Evolutionary conservation across 2,113 vertebrate species (phyloP), one percentile per base, ranked within the genome.

Genomic region (Falcunculus frontatus): DNA sequence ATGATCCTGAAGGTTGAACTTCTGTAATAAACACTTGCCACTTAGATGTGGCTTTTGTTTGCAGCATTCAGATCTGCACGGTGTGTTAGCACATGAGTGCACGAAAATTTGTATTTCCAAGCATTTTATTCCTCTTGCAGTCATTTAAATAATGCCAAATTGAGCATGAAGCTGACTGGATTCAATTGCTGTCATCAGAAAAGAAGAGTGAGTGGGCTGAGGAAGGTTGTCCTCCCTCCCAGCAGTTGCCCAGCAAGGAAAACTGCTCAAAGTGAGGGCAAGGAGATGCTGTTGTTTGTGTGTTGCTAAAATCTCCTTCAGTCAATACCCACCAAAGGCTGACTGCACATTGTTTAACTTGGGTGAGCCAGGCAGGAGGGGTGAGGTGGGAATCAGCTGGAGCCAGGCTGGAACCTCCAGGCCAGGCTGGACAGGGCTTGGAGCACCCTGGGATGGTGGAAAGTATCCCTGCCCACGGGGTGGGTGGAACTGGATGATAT

Each of bases 111-210:
- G 63, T 84, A 84, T 87, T 83, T 87, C 84, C 80, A 57, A 91
- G 79, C 79, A 44, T 86, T 96, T 94, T 79, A 60, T 94, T 93
- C 78, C 85, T 69, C 70, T 60, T 73, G 64, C 23, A 94, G 67
- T 68, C 37, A 89, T 96, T 94, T 87, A 81, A 93, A 92, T 96
- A 91, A 92, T 79, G 75, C 41, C 84, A 96, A 97, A 96, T 91
- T 94, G 93, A 89, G 95, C 95, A 68, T 96, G 89, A 89, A 94
- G 47, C 78, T 64, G 74, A 44, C 82, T 90, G 73, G 55, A 46
- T 87, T 68, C 81, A 69, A 82, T 65, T 84, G 80, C 83, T 95
- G 73, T 70, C 82, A 82, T 89, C 72, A 82, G 49, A 46, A 73
- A 57, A 79, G 32, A 74, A 60, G 79, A 94, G 32, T 52, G 46